These are phyloP conservation scores for Indri indri DNA, from an alignment of 2,113 vertebrate species.

Conservation along the genomic window DNA sequence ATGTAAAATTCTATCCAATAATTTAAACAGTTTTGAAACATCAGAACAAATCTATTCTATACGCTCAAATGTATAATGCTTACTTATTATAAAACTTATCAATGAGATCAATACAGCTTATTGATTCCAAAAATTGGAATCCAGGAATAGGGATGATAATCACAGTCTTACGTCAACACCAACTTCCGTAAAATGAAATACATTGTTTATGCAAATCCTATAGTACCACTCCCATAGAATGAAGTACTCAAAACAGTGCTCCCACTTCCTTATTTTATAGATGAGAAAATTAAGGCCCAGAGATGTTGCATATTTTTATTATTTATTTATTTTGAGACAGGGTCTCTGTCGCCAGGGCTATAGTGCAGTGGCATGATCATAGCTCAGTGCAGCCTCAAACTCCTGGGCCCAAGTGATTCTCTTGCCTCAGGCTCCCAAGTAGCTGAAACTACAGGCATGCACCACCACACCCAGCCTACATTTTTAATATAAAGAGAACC, in stretches of 20 bases:
- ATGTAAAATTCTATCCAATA: background rate
- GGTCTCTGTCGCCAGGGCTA: too few species aligned
- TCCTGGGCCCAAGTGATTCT: too few species aligned
- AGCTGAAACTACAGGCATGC: too few species aligned
- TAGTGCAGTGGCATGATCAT: too few species aligned
- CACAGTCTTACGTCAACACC: background rate
- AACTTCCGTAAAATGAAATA: background rate
- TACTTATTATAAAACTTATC: background rate
- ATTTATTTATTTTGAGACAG: too few species aligned
- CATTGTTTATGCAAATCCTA: background rate
- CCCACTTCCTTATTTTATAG: background rate
- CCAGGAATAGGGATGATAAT: background rate
- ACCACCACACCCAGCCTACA: too few species aligned
- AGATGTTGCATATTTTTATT: background rate
- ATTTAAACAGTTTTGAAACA: background rate
- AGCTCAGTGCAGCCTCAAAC: too few species aligned
- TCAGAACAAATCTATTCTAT: background rate
- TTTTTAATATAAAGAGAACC: background rate
- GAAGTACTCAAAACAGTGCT: background rate
- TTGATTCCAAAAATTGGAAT: background rate
- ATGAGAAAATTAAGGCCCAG: background rate
- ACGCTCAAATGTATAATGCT: background rate
- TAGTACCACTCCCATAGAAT: background rate
- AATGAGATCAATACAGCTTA: background rate
- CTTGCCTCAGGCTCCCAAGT: too few species aligned